These are phyloP conservation scores for Sebastolobus alascanus DNA, from an alignment of 2,797 vertebrate species.

Conservation along the genomic window DNA sequence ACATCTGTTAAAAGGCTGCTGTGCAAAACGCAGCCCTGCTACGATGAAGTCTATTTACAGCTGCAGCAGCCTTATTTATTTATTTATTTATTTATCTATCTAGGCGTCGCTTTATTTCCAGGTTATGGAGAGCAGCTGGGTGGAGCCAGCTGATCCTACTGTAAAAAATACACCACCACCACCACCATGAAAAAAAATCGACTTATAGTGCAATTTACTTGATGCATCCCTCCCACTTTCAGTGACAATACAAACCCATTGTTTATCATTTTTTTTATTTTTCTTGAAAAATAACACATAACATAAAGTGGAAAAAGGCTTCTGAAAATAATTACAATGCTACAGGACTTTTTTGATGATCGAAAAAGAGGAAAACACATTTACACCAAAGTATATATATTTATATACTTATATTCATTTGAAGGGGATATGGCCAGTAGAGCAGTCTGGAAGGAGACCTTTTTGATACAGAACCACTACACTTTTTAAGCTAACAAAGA, in stretches of 20 bases:
- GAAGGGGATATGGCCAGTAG: constrained; percentile 74
- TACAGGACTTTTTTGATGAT: constrained; percentile 82
- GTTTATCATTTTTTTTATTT: constrained; percentile 76
- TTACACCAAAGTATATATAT: constrained; percentile 88
- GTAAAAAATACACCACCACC: neutral
- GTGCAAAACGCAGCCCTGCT: neutral
- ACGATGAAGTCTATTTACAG: neutral
- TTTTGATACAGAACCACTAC: constrained; percentile 67
- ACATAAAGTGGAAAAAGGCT: constrained; percentile 81
- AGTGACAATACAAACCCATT: constrained; percentile 7
- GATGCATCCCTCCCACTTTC: neutral
- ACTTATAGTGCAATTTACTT: too few species aligned
- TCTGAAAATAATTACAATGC: constrained; percentile 89
- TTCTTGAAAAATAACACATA: constrained; percentile 86
- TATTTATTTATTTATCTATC: constrained; percentile 50
- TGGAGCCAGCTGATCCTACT: constrained; percentile 48
- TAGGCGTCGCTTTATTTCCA: constrained; percentile 72
- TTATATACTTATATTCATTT: constrained; percentile 85
- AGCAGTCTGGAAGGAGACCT: constrained; percentile 63
- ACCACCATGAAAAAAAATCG: too few species aligned
- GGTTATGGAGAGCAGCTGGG: constrained; percentile 65
- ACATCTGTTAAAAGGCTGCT: constrained; percentile 27
- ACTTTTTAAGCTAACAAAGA: constrained; percentile 66
- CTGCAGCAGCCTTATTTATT: constrained; percentile 45
- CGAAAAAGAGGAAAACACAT: constrained; percentile 84